Evolutionary conservation across 2,113 vertebrate species (phyloP).

Genomic region (Sorex araneus): DNA sequence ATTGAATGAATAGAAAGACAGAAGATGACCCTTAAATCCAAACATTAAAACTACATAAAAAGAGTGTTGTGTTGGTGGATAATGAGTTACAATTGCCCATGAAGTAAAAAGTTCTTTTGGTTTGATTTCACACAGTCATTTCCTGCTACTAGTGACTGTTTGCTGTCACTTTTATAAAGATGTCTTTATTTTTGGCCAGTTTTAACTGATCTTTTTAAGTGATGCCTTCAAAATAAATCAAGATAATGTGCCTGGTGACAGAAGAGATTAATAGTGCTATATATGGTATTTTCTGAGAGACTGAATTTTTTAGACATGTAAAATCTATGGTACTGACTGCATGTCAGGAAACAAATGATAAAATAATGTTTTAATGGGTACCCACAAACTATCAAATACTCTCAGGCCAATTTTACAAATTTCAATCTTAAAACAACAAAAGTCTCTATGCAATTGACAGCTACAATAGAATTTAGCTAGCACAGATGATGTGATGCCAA

Average conservation of each 20-base stretch:
- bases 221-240: neutral
- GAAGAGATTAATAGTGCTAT: neutral
- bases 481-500: neutral
- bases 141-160: neutral
- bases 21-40: neutral
- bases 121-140: neutral
- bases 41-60: neutral
- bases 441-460: neutral
- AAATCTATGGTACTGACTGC: neutral
- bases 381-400: neutral
- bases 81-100: neutral
- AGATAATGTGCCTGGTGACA: neutral
- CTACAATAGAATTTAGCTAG: neutral
- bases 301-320: neutral
- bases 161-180: neutral
- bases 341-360: neutral
- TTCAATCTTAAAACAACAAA: neutral
- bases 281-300: neutral
- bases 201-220: constrained; percentile 10
- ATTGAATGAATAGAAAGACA: constrained; percentile 21
- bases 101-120: neutral
- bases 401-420: constrained; percentile 10
- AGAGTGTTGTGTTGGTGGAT: no score
- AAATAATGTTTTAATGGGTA: neutral
- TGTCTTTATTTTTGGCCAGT: neutral